These are phyloP conservation scores for Leptinotarsa peninsularis DNA, from an alignment of 2,888 invertebrate species.

Conservation along the genomic window DNA sequence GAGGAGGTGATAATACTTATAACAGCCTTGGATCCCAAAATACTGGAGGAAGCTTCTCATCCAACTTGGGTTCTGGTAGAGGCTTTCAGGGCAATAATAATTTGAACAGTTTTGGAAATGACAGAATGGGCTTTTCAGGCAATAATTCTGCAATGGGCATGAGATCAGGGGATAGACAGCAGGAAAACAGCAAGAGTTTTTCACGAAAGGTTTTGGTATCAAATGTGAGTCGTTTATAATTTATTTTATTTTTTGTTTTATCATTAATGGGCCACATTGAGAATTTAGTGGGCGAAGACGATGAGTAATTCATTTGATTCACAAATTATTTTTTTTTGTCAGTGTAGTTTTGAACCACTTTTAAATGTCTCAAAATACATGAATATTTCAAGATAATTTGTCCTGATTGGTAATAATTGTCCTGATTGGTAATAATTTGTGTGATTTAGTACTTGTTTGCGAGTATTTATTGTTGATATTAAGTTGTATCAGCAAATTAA, in stretches of 20 bases:
- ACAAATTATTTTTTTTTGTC: no score
- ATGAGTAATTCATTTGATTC: no score
- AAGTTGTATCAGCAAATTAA: no score
- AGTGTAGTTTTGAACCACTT: no score
- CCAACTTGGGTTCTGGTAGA: conserved; percentile 25
- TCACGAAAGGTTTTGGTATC: conserved; percentile 41
- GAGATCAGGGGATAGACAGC: conserved; percentile 22
- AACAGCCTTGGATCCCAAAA: conserved; percentile 17
- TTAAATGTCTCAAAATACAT: no score
- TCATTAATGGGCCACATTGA: neutral
- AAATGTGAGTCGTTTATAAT: conserved; percentile 32
- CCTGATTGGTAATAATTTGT: no score
- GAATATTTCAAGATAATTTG: no score
- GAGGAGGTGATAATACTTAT: conserved; percentile 37
- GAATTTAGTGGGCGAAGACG: no score
- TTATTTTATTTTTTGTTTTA: neutral
- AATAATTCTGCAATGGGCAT: conserved; percentile 19
- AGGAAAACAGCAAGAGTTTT: conserved; percentile 33
- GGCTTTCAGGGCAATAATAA: conserved; percentile 37
- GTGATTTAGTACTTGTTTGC: no score
- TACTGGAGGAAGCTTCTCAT: neutral
- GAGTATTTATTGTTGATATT: no score
- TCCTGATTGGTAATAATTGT: no score
- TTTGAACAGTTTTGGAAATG: conserved; percentile 39
- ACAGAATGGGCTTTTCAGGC: conserved; percentile 21